Evolutionary conservation across 2,888 invertebrate species (phyloP).

Genomic region (Archaeoteleia sp.): DNA sequence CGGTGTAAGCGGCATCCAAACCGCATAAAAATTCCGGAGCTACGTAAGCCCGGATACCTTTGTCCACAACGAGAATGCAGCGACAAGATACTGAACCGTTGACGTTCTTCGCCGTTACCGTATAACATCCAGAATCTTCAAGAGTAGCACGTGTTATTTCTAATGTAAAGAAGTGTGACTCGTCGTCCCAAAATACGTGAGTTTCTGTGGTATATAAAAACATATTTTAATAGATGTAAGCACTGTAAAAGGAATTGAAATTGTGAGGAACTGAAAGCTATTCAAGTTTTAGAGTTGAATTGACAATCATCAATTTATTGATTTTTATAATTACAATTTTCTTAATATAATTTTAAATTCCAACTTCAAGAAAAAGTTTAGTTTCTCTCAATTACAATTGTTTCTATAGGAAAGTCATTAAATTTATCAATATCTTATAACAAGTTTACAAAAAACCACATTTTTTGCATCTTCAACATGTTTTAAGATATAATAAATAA

Average conservation of each 20-base stretch:
- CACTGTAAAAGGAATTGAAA: too few species aligned
- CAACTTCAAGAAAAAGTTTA: too few species aligned
- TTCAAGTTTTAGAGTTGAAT: not conserved
- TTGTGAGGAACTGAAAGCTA: too few species aligned
- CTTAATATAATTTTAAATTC: not conserved
- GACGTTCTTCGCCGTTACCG: slow-evolving; percentile 85
- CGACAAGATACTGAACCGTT: slow-evolving; percentile 89
- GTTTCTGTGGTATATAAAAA: slow-evolving; percentile 4
- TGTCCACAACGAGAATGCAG: slow-evolving; percentile 86
- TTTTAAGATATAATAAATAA: too few species aligned
- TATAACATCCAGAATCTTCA: slow-evolving; percentile 89
- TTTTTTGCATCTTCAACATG: too few species aligned
- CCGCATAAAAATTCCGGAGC: slow-evolving; percentile 85
- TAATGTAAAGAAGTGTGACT: slow-evolving; percentile 89
- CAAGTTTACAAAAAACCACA: too few species aligned
- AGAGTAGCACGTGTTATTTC: slow-evolving; percentile 86
- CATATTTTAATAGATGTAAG: too few species aligned
- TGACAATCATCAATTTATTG: too few species aligned
- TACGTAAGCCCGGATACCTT: slow-evolving; percentile 88
- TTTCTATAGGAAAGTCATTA: too few species aligned
- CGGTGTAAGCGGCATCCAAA: slow-evolving; percentile 80
- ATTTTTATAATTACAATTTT: too few species aligned
- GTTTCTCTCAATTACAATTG: too few species aligned
- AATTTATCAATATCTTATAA: too few species aligned
- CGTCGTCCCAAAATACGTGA: slow-evolving; percentile 77